phyloP scores from a whole-genome alignment of 1,140 invertebrate genomes.

The Penaeus japonicus region DNA sequence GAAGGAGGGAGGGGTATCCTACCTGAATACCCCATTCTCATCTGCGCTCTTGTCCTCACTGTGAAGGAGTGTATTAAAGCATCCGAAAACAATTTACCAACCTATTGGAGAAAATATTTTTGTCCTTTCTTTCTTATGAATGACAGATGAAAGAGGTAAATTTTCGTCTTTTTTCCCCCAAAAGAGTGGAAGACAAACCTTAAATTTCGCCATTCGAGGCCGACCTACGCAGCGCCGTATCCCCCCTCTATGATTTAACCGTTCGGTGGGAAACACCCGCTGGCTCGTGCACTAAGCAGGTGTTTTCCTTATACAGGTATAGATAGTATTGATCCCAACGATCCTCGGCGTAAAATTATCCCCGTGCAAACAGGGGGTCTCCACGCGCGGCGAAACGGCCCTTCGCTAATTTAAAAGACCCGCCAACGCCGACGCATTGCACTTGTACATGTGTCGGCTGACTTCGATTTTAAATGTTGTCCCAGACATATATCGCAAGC shows the following conservation, averaged over 20 bases:
- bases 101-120: too few relatives aligned
- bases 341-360: not conserved
- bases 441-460: not conserved
- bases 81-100: too few relatives aligned
- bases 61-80: too few relatives aligned
- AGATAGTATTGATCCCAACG: slow-evolving; percentile 1
- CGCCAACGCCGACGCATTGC: not conserved
- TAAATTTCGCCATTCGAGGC: slow-evolving; percentile 2
- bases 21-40: not conserved
- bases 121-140: too few relatives aligned
- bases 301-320: slow-evolving; percentile 23
- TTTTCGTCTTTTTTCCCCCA: too few relatives aligned
- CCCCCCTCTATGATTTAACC: slow-evolving; percentile 28
- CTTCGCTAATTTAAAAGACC: slow-evolving; percentile 7
- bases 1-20: not conserved
- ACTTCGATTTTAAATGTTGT: not conserved
- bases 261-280: slow-evolving; percentile 17
- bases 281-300: slow-evolving; percentile 14
- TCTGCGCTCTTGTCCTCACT: too few relatives aligned
- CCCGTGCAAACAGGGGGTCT: not conserved
- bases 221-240: not conserved
- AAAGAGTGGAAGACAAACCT: too few relatives aligned
- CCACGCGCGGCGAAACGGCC: not conserved
- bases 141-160: too few relatives aligned
- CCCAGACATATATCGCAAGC: not conserved